A percentile compares a stretch with the other conserved stretches of the same genome.
Conservation (phyloP, 2,888 invertebrate genomes). For the Lutraria lutraria region DNA sequence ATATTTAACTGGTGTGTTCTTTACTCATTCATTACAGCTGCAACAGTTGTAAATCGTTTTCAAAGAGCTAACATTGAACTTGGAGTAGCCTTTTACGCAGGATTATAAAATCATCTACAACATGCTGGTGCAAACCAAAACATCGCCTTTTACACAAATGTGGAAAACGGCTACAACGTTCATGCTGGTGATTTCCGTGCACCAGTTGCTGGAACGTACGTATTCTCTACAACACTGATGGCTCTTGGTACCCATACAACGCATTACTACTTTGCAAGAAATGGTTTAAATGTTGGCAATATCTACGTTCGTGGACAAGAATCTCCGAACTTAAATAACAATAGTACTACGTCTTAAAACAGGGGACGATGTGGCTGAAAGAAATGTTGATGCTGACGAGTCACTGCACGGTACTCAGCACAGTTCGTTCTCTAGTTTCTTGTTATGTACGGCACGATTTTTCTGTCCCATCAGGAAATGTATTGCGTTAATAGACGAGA, state of each 20-base stretch:
- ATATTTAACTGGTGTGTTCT: too few species aligned
- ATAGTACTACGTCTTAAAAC: not conserved
- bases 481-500: not conserved
- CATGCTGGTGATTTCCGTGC: slow-evolving; percentile 48
- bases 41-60: not conserved
- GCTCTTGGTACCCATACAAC: slow-evolving; percentile 5
- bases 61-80: slow-evolving; percentile 1
- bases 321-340: not conserved
- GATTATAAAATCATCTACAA: not conserved
- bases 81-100: slow-evolving; percentile 29
- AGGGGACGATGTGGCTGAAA: not conserved
- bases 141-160: slow-evolving; percentile 47
- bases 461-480: not conserved
- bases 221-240: slow-evolving; percentile 42
- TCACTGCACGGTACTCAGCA: not conserved
- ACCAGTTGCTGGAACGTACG: slow-evolving; percentile 46
- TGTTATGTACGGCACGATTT: not conserved
- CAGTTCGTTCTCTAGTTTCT: not conserved
- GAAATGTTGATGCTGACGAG: not conserved
- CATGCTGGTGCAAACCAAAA: slow-evolving; percentile 25
- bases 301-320: slow-evolving; percentile 2
- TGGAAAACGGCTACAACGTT: slow-evolving; percentile 39
- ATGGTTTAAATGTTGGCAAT: not conserved
- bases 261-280: slow-evolving; percentile 1
- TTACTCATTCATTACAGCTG: too few species aligned